Evolutionary conservation across 2,113 vertebrate species (phyloP), one percentile per base, ranked within the genome.

Genomic region (Gadus macrocephalus): DNA sequence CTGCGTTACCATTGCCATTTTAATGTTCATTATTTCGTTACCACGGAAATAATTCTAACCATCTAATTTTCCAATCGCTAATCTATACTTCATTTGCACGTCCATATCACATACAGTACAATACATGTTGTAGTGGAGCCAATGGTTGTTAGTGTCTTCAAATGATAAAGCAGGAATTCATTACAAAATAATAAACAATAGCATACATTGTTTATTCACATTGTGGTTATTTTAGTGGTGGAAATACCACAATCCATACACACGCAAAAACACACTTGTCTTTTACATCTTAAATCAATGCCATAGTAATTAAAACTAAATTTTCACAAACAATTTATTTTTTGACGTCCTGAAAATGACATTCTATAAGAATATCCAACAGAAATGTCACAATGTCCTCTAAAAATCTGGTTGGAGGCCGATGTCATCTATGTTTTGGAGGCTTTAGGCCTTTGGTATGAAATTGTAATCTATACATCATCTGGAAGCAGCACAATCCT

Each of bases 11-110:
- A 49, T 49, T 7, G 42, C 12, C 42, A 49, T 49, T 49, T 49
- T 49, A 49, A 49, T 49, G 2, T 9, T 49, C 42, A 49, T 49
- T 12, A 49, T 49, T 49, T 9, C 12, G 12, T 49, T 49, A 12
- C 2, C 42, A 49, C 42, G 14, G 42, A 49, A 49, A 49, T 49
- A 49, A 49, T 49, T 49, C 42, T 49, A 11, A 49, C 8, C 11
- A 49, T 49, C 7, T 49, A 49, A 12, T 49, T 49, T 49, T 49
- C 42, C 42, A 49, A 49, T 49, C 2, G 12, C 42, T 49, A 49
- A 49, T 49, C 42, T 49, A 6, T 49, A 49, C 9, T 12, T 49
- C 72, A 69, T 78, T 1, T 71, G 79, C 75, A 80, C 15, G n/a
- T 63, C 67, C 3, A 64, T 60, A 65, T 67, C 79, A 71, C 76